These are phyloP conservation scores for Drosophila rellima DNA, from an alignment of 2,888 invertebrate genomes.

Conservation along the genomic window DNA sequence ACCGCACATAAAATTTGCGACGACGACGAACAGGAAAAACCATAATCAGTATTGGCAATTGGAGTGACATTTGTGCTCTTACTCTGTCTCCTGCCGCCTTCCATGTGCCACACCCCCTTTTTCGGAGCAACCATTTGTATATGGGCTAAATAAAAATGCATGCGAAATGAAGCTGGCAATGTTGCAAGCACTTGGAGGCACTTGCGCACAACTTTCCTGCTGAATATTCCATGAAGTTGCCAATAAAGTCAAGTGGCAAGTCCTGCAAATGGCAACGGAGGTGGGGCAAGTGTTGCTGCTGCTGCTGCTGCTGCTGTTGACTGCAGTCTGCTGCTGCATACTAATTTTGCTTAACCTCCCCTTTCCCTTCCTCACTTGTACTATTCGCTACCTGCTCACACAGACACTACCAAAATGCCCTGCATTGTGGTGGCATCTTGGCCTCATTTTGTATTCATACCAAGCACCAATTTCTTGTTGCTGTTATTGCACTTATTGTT, in stretches of 20 bases:
- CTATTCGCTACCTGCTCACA: not conserved
- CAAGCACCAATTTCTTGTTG: conserved; percentile 82
- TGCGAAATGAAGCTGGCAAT: conserved; percentile 69
- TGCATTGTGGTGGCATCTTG: conserved; percentile 76
- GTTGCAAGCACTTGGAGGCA: conserved; percentile 64
- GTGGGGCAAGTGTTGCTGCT: conserved; percentile 22
- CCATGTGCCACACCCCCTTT: conserved; percentile 31
- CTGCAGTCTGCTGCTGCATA: conserved; percentile 78
- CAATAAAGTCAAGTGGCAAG: conserved; percentile 83
- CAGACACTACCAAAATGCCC: conserved; percentile 8
- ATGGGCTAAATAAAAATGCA: conserved; percentile 83
- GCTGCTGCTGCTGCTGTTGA: conserved; percentile 51
- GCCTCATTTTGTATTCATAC: conserved; percentile 84
- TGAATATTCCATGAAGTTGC: conserved; percentile 84
- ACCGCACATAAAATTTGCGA: conserved; percentile 71
- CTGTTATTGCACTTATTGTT: conserved; percentile 56
- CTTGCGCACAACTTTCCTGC: conserved; percentile 74
- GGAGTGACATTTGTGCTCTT: conserved; percentile 72
- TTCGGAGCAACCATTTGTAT: conserved; percentile 71
- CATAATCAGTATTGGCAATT: conserved; percentile 83
- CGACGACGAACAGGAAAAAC: conserved; percentile 44
- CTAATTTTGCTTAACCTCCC: conserved; percentile 60
- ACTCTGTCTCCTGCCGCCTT: not conserved
- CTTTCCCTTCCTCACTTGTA: not conserved
- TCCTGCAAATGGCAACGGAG: conserved; percentile 56